Percentiles rank a stretch among this genome's conserved stretches.
Conservation (phyloP, 2,888 invertebrate genomes). For the Epinotia nisella region DNA sequence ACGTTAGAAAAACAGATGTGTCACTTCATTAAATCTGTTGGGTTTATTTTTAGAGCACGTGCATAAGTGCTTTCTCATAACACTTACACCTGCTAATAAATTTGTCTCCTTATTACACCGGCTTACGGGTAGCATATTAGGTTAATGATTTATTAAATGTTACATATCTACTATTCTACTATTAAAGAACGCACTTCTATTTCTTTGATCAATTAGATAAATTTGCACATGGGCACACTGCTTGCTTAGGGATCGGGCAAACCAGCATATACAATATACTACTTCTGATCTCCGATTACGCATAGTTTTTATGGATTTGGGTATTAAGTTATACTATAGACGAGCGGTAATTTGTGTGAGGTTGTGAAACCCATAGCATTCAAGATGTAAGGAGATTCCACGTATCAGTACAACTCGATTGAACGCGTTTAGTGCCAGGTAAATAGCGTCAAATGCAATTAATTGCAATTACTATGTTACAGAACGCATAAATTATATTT, state of each 20-base stretch:
- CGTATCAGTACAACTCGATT: conserved; percentile 9
- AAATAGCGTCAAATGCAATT: conserved; percentile 26
- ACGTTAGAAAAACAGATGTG: conserved; percentile 40
- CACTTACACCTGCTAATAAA: conserved; percentile 32
- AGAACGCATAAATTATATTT: conserved; percentile 48
- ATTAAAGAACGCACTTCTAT: background rate
- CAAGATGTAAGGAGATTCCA: background rate
- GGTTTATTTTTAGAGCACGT: conserved; percentile 23
- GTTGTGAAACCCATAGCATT: background rate
- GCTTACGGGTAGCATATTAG: conserved; percentile 6
- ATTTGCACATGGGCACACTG: too few relatives aligned
- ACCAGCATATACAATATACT: too few relatives aligned
- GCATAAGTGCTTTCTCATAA: conserved; percentile 29
- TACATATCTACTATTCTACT: too few relatives aligned
- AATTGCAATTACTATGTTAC: conserved; percentile 30
- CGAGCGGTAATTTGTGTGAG: background rate
- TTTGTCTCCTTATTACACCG: conserved; percentile 8
- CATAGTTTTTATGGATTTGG: background rate
- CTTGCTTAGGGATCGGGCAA: too few relatives aligned
- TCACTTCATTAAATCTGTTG: conserved; percentile 36
- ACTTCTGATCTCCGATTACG: too few relatives aligned
- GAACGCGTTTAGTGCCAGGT: conserved; percentile 18
- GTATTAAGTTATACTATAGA: background rate
- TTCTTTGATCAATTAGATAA: background rate
- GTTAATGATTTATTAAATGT: background rate